Evolutionary conservation across 2,888 invertebrate genomes (phyloP), one percentile per base, ranked within the genome.

Genomic region (Tenthredo amoena): DNA sequence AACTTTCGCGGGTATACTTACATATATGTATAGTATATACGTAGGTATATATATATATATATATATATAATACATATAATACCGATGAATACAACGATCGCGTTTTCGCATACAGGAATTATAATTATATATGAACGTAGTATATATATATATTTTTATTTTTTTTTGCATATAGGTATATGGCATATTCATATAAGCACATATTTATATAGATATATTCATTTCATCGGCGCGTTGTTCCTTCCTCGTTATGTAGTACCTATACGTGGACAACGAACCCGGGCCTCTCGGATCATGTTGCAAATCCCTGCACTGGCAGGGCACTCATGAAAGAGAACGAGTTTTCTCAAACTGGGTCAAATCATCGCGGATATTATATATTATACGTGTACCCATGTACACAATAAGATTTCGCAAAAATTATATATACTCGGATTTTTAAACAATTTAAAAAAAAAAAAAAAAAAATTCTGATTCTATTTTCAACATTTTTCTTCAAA

Each of bases 271-370:
- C 34, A 34, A 10, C 34, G 71, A 10, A 21, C 12, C 34, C 12
- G 37, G 31, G 31, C 10, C 47, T 10, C 26, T 65, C 15, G n/a
- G 40, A 81, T 81, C 81, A 68, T 83, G 37, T 68, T 71, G 83
- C 83, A 50, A 83, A 83, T 83, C 83, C 47, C 34, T n/a, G n/a
- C 58, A 58, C 58, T 58, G 62, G 10, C 62, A 50, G 50, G n/a
- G n/a, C 72, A 43, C 50, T 47, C 47, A 68, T 83, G 83, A 83
- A 83, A 83, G 83, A 68, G 34, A 83, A 83, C 83, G 68, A 83
- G 83, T 83, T 83, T 83, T 68, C 18, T 12, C n/a, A 58, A 83
- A 83, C 83, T 83, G 50, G 83, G 83, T 83, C 83, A 83, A 47
- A 83, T 31, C 68, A 12, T 40, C 15, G 43, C 76, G 43, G 18